Evolutionary conservation across 1,140 invertebrate genomes (phyloP), one percentile per base, ranked within the genome.

Genomic region (Aphaenogaster rudis): DNA sequence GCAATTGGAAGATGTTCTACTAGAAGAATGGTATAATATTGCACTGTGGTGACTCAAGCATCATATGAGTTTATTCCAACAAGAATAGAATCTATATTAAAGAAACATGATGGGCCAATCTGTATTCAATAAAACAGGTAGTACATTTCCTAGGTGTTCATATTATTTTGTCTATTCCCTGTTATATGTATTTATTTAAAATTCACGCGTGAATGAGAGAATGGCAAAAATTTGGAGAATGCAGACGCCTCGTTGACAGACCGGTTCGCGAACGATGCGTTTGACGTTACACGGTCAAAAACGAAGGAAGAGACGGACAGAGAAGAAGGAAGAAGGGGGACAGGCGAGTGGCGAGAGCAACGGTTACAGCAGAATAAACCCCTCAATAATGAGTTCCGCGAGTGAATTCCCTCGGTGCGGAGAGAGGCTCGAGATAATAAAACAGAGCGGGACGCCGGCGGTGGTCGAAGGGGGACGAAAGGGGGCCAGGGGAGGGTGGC

Each of bases 301-400:
- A 84, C 45, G 63, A 54, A 67, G 36, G 33, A 71, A 52, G 54
- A 39, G 4, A 48, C 45, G 59, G 67, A 82, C 45, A 84, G 71
- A 78, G 82, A 78, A 66, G 42, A 54, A 86, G 66, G 86, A 52
- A 36, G 48, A 74, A 28, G 63, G 33, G 39, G 48, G 69, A 52
- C 11, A 72, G 72, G 74, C 66, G 80, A 77, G 87, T 54, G 88
- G 79, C 88, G 90, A 90, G 92, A 90, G 92, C 89, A 91, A 92
- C 81, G 92, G 93, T 94, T 94, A 94, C 91, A 95, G 94, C 93
- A 94, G 94, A 95, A 95, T 95, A 95, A 95, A 95, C 95, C 94
- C 94, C 93, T 95, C 94, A 94, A 95, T 95, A 95, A 95, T 95
- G 95, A 95, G 95, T 95, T 93, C 92, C 92, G 90, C 92, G 93